Conservation (phyloP, 2,888 invertebrate genomes). For the Drosophila affinis region DNA sequence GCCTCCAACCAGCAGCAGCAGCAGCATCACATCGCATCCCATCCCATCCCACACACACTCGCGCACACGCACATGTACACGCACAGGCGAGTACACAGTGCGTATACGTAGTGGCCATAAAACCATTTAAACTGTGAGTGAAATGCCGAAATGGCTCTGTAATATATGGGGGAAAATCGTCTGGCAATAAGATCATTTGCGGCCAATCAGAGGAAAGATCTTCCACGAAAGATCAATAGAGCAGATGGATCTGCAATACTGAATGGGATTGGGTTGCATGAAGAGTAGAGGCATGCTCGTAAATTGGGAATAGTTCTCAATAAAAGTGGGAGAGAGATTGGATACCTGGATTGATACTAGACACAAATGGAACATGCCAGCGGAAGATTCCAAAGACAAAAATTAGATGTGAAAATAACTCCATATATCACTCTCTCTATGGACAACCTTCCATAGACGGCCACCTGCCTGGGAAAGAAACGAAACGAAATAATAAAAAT, state of each 20-base stretch:
- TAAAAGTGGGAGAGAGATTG: too few relatives aligned
- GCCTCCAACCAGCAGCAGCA: constrained; percentile 12
- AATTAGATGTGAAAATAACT: too few relatives aligned
- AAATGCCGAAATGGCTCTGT: constrained; percentile 34
- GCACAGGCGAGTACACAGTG: constrained; percentile 38
- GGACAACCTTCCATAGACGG: too few relatives aligned
- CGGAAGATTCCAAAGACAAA: too few relatives aligned
- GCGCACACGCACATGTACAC: constrained; percentile 37
- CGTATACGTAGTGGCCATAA: constrained; percentile 60
- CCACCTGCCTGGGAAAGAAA: not conserved
- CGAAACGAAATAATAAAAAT: too few relatives aligned
- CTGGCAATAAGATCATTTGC: constrained; percentile 25
- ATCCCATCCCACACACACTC: not conserved
- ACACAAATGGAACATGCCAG: too few relatives aligned
- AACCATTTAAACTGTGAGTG: constrained; percentile 37
- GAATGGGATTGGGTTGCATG: not conserved
- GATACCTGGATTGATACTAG: too few relatives aligned
- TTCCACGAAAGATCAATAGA: constrained; percentile 16
- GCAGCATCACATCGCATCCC: constrained; percentile 1
- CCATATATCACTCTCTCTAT: too few relatives aligned
- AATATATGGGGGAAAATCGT: constrained; percentile 27
- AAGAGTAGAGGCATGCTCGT: not conserved
- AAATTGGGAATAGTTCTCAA: too few relatives aligned
- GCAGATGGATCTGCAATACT: not conserved
- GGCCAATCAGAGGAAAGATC: too few relatives aligned